Evolutionary conservation across 2,113 vertebrate genomes (phyloP).

Genomic region (Passerina amoena): DNA sequence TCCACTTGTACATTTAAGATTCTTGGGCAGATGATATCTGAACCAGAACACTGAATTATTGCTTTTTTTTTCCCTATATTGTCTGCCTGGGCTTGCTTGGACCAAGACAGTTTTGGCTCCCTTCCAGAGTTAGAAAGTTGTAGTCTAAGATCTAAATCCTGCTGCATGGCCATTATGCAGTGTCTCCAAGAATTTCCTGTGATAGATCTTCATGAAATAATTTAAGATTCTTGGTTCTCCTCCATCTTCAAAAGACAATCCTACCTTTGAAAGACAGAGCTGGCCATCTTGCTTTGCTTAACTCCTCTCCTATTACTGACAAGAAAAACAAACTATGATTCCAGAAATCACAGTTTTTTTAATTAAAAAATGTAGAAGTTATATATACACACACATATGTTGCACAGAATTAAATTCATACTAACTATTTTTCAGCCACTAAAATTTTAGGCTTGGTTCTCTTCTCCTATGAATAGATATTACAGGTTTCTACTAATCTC

Average conservation of each 20-base stretch:
- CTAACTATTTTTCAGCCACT: neutral
- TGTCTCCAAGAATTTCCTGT: neutral
- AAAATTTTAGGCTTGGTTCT: neutral
- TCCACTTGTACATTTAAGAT: neutral
- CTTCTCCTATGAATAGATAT: neutral
- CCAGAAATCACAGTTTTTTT: neutral
- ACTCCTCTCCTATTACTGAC: neutral
- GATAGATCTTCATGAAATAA: neutral
- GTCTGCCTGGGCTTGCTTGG: neutral
- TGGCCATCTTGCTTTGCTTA: neutral
- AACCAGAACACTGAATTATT: neutral
- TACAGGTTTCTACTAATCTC: neutral
- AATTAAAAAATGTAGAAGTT: neutral
- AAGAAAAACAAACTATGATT: neutral
- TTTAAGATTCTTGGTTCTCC: neutral
- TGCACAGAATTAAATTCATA: neutral
- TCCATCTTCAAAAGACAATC: neutral
- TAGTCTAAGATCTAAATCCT: neutral
- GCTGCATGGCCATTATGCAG: neutral
- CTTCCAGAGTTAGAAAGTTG: neutral
- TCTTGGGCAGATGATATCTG: neutral
- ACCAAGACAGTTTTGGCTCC: neutral
- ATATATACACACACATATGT: accelerated
- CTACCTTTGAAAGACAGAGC: neutral
- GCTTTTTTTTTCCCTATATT: neutral